These are phyloP conservation scores for Sphaerophoria taeniata DNA, from an alignment of 2,888 invertebrate genomes.

Conservation along the genomic window DNA sequence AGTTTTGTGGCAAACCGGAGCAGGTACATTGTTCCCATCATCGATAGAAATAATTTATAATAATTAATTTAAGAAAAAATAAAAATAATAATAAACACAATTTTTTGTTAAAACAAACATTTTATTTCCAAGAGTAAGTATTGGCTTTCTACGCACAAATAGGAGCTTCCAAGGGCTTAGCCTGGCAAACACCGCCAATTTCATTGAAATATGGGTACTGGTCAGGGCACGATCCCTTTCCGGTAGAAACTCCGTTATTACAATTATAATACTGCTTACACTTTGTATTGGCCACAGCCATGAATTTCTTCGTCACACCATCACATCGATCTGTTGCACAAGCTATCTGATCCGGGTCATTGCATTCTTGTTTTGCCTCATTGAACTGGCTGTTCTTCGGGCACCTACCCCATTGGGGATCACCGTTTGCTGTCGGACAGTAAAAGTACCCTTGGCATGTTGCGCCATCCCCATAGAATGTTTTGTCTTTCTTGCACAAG, in stretches of 20 bases:
- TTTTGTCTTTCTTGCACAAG: not conserved
- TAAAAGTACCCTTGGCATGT: conserved; percentile 79
- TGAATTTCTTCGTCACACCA: conserved; percentile 18
- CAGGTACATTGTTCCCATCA: conserved; percentile 35
- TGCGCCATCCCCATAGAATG: conserved; percentile 76
- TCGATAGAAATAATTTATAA: not conserved
- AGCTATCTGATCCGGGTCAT: not conserved
- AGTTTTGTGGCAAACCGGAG: conserved; percentile 76
- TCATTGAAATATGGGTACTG: conserved; percentile 37
- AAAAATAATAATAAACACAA: not conserved
- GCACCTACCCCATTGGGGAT: conserved; percentile 27
- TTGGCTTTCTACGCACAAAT: conserved; percentile 25
- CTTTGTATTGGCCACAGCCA: conserved; percentile 24
- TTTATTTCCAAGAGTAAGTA: conserved; percentile 2
- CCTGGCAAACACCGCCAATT: conserved; percentile 12
- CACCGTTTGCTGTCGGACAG: conserved; percentile 59
- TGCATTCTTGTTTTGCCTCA: not conserved
- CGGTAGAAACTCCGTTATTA: not conserved
- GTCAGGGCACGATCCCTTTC: not conserved
- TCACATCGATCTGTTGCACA: conserved; percentile 30
- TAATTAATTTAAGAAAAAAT: conserved; percentile 4
- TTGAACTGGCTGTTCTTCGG: conserved; percentile 22
- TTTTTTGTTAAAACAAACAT: not conserved
- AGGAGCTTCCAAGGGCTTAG: not conserved
- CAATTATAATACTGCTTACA: conserved; percentile 33